These are phyloP conservation scores for Drosophila simulans DNA, from an alignment of 1,140 invertebrate genomes.

Conservation along the genomic window DNA sequence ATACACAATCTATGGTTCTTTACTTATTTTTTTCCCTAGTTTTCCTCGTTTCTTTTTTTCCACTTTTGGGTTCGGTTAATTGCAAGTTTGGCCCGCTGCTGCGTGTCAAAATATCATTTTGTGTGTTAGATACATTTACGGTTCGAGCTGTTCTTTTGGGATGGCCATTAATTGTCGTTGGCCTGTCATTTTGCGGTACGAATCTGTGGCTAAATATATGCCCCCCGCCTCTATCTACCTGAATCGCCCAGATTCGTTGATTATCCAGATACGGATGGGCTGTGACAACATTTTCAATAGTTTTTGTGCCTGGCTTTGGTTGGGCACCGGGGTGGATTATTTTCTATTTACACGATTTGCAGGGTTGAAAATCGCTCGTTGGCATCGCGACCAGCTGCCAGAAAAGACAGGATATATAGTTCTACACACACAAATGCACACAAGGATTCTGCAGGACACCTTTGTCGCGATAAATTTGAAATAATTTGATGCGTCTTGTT, in stretches of 20 bases:
- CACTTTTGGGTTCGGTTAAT: slow-evolving; percentile 49
- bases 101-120: slow-evolving; percentile 81
- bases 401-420: slow-evolving; percentile 1
- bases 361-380: neutral
- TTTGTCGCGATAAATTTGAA: slow-evolving; percentile 76
- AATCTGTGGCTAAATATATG: slow-evolving; percentile 69
- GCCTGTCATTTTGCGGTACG: slow-evolving; percentile 77
- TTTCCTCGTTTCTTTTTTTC: slow-evolving; percentile 11
- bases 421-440: too few relatives aligned
- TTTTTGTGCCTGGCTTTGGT: slow-evolving; percentile 17
- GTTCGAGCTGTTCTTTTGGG: slow-evolving; percentile 9
- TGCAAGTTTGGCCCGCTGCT: slow-evolving; percentile 63
- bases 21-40: slow-evolving; percentile 1
- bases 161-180: slow-evolving; percentile 65
- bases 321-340: slow-evolving; percentile 22
- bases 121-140: slow-evolving; percentile 49
- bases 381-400: slow-evolving; percentile 33
- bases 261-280: slow-evolving; percentile 7
- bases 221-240: slow-evolving; percentile 4
- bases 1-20: slow-evolving; percentile 22
- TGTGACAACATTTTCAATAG: slow-evolving; percentile 46
- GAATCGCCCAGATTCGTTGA: neutral
- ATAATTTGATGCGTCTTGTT: slow-evolving; percentile 82
- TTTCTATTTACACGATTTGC: neutral
- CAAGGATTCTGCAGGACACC: slow-evolving; percentile 20